Percentiles rank a stretch among this genome's conserved stretches.
These are phyloP conservation scores for Cathartes aura DNA, from an alignment of 2,113 vertebrate species.

Conservation along the genomic window DNA sequence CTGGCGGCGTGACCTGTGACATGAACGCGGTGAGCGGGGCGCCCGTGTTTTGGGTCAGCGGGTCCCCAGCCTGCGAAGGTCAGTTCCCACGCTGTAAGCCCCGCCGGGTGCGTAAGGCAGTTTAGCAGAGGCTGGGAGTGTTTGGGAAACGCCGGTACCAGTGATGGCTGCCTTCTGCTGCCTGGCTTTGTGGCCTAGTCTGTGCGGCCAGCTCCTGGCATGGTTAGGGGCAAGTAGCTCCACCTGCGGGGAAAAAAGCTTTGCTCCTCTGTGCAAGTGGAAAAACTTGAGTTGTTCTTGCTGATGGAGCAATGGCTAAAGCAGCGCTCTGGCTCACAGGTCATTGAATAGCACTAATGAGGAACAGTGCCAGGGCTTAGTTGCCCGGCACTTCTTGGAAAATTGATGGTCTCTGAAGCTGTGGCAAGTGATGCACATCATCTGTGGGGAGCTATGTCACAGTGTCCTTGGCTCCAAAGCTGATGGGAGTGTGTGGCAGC, in stretches of 20 bases:
- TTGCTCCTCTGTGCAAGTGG: neutral
- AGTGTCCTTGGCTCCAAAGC: neutral
- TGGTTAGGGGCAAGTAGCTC: neutral
- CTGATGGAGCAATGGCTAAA: neutral
- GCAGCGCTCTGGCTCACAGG: neutral
- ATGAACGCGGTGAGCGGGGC: rapidly evolving
- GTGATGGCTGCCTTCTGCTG: neutral
- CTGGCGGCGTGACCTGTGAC: too few relatives aligned
- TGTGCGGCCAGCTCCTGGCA: rapidly evolving
- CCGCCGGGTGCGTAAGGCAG: rapidly evolving
- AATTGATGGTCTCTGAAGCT: neutral
- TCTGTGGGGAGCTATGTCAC: neutral
- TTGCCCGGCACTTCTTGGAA: neutral
- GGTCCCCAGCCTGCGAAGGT: neutral
- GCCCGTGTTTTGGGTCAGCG: too few relatives aligned
- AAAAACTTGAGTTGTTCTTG: neutral
- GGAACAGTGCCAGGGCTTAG: rapidly evolving
- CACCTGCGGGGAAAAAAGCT: neutral
- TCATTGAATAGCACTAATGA: rapidly evolving
- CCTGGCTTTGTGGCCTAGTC: rapidly evolving
- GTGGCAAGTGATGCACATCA: rapidly evolving
- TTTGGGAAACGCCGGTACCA: neutral
- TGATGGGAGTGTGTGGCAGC: neutral
- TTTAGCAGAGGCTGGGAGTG: neutral
- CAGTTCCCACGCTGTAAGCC: neutral